Base-by-base conservation (phyloP, 2,888 invertebrate genomes). In the Microchrysa polita region DNA sequence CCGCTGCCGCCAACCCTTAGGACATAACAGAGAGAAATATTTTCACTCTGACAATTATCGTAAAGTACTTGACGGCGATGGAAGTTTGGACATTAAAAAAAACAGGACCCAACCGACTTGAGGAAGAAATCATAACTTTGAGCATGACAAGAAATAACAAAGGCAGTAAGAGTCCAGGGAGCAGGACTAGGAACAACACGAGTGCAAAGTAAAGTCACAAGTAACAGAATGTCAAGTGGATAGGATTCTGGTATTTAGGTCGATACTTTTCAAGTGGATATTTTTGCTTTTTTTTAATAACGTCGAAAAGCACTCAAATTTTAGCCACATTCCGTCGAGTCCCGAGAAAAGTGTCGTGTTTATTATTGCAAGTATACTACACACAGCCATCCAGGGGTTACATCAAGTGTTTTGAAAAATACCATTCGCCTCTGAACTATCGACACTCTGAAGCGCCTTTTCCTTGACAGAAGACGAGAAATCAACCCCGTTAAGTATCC, bases 81-180 rank as follows among this genome's bases (percentile, higher is more conserved):
- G 42, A 61, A 40, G 40, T 61, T 61, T 61, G 16, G 61, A 59
- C 61, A 61, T 61, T 61, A 34, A 65, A 61, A 65, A 65, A 65
- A 65, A n/a, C n/a, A n/a, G n/a, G n/a, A n/a, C n/a, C 40, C 61
- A 16, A 61, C 59, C 20, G 59, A 63, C 44, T 55, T 20, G 16
- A 61, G 22, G 48, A 65, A 18, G 48, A 65, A 65, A 65, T 48
- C 65, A 65, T 65, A 65, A 65, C 65, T 65, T 65, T 65, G 65
- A 22, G 48, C 20, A 65, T 44, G 65, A 65, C 65, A 65, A 65
- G 65, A 23, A 18, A 65, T 65, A 65, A 65, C 65, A 65, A 65
- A 65, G 34, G 61, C 61, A 42, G 48, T 48, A n/a, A 48, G 48
- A 48, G 48, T n/a, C 12, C 48, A n/a, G 48, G 4, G 10, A 48